Evolutionary conservation across 2,113 vertebrate genomes (phyloP).

Genomic region (Muntiacus muntjak): DNA sequence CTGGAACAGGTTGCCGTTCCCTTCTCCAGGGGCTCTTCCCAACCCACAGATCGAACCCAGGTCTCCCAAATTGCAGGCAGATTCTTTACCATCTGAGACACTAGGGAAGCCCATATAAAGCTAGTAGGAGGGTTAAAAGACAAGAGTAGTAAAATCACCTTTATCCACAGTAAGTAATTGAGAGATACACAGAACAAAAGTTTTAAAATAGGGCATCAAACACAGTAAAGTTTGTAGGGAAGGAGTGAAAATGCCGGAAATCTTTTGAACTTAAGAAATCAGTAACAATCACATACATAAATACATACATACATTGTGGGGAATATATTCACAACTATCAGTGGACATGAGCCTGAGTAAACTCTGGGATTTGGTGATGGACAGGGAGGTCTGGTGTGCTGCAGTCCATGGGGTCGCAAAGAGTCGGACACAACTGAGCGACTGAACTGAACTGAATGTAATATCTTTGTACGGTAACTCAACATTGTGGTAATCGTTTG

Average conservation of each 20-base stretch:
- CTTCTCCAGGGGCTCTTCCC: neutral
- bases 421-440: neutral
- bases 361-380: neutral
- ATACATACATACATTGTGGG: neutral
- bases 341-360: neutral
- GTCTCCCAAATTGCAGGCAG: fast-evolving
- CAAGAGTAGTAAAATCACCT: neutral
- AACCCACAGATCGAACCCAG: neutral
- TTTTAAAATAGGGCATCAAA: neutral
- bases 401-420: neutral
- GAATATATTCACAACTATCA: neutral
- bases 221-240: neutral
- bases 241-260: neutral
- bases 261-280: neutral
- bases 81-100: neutral
- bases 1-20: fast-evolving
- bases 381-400: neutral
- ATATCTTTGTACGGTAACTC: neutral
- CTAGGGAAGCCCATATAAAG: neutral
- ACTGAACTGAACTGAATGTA: neutral
- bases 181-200: neutral
- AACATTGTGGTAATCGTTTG: neutral
- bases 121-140: neutral
- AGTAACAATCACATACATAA: neutral
- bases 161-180: neutral